Conservation (phyloP, 2,888 invertebrate species). For the Drosophila nigritarsus region DNA sequence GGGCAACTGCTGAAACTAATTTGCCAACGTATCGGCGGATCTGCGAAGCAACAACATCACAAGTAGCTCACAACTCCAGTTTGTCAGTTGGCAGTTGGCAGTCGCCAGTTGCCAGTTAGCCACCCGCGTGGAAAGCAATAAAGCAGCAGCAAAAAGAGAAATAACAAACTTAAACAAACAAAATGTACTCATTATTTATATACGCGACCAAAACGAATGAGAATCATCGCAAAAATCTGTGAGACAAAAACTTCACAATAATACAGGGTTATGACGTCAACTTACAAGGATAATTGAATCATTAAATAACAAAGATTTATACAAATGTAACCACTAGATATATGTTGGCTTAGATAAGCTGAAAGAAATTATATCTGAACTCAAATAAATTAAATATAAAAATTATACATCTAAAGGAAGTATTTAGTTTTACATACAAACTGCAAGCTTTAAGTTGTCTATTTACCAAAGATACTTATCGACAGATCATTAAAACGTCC, state of each 20-base stretch:
- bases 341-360: not conserved
- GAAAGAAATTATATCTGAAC: not conserved
- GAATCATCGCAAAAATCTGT: slow-evolving; percentile 64
- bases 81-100: slow-evolving; percentile 40
- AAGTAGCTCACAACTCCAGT: slow-evolving; percentile 29
- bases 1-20: slow-evolving; percentile 72
- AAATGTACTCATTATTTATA: slow-evolving; percentile 80
- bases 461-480: no score
- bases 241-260: slow-evolving; percentile 43
- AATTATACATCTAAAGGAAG: not conserved
- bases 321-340: not conserved
- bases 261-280: slow-evolving; percentile 53
- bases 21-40: slow-evolving; percentile 69
- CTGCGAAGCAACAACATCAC: slow-evolving; percentile 42
- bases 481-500: not conserved
- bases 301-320: not conserved
- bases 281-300: not conserved
- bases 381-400: not conserved
- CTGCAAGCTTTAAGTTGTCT: no score
- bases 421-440: no score
- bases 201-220: slow-evolving; percentile 62
- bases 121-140: slow-evolving; percentile 79
- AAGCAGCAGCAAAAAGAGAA: slow-evolving; percentile 60
- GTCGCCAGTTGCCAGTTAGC: slow-evolving; percentile 41
- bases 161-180: slow-evolving; percentile 79